Evolutionary conservation across 2,888 invertebrate species (phyloP), one percentile per base, ranked within the genome.

Genomic region (Ophioninae sp.): DNA sequence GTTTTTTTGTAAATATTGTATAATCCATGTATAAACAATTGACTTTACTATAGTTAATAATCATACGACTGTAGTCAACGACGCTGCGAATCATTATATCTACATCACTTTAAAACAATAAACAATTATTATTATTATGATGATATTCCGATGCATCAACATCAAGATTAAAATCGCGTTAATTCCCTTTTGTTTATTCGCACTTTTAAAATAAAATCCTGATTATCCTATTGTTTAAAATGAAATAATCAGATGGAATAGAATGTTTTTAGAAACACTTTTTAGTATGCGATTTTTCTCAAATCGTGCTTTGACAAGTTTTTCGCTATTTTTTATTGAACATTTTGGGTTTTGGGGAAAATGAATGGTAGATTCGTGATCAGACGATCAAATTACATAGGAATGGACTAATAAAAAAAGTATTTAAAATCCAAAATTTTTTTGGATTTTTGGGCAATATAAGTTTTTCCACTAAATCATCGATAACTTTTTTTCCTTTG

Each of bases 1-100:
- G 89, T 88, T 89, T 91, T 91, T 91, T 88, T 93, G 92, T 93
- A 93, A 88, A 93, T 93, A 93, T 92, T 93, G 93, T 93, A 93
- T 92, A 93, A 92, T 92, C 91, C 90, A 90, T 93, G 92, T 93
- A 93, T 92, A 93, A 93, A 93, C 89, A 91, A 79, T 64, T 91
- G 88, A 92, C 87, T 90, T 88, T 89, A 90, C 88, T 91, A 92
- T 89, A 92, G 90, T 88, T 90, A 89, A 30, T 91, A 90, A 90
- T 90, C 90, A 89, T 91, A 91, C 90, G 90, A 91, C 90, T 91
- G 91, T 92, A 92, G 92, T 90, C 90, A 89, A 91, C 67, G 71
- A 90, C 90, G 91, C 90, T 92, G 92, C 90, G 91, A 89, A 92
- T 92, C 91, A 92, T 92, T 92, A 92, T 92, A 92, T 89, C 91